These are phyloP conservation scores for Stenotaenia linearis DNA, from an alignment of 2,888 invertebrate genomes.

Conservation along the genomic window DNA sequence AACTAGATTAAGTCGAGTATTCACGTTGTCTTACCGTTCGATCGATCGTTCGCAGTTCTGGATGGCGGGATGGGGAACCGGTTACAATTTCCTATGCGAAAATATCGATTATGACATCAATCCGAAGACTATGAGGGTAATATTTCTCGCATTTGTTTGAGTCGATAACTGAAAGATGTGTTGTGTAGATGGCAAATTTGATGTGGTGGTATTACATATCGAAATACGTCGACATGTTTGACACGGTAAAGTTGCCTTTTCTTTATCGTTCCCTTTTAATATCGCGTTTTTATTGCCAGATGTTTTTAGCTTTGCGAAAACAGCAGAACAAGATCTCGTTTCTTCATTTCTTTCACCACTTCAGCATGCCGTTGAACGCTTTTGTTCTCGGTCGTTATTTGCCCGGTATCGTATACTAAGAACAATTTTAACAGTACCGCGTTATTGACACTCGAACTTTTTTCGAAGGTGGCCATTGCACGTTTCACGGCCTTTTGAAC, in stretches of 20 bases:
- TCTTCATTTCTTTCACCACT: background rate
- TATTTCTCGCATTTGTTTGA: too few species aligned
- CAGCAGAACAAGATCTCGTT: background rate
- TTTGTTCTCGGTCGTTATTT: background rate
- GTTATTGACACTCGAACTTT: too few species aligned
- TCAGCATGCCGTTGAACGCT: background rate
- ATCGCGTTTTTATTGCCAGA: background rate
- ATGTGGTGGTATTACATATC: conserved; percentile 97
- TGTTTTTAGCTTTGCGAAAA: conserved; percentile 3
- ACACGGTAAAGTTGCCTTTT: conserved; percentile 64
- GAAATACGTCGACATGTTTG: conserved; percentile 92
- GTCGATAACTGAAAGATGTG: too few species aligned
- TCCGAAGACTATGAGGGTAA: background rate
- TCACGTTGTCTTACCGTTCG: too few species aligned
- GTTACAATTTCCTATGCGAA: background rate
- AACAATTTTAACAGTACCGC: too few species aligned
- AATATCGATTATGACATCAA: background rate
- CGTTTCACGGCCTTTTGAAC: background rate
- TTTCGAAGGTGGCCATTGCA: background rate
- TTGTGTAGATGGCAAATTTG: conserved; percentile 82
- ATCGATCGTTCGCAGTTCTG: background rate
- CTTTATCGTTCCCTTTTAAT: background rate
- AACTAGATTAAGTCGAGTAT: too few species aligned
- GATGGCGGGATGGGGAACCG: background rate
- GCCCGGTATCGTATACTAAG: too few species aligned